Conservation (phyloP, 1,140 invertebrate species). For the Heterodera carotae region DNA sequence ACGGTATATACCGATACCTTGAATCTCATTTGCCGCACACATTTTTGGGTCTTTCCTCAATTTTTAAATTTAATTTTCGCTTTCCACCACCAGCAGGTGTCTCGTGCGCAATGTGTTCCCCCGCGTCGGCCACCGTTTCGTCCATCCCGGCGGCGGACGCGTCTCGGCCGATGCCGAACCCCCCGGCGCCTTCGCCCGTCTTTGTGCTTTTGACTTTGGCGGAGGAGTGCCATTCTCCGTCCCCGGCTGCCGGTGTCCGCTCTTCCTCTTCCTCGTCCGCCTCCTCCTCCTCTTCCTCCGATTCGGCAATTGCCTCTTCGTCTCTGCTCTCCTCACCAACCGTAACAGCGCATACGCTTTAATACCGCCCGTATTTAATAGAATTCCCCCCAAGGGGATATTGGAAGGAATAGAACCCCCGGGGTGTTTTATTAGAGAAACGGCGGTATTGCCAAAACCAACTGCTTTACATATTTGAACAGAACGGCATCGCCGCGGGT, state of each 20-base stretch:
- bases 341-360: neutral
- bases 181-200: neutral
- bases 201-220: neutral
- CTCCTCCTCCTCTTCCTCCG: slow-evolving; percentile 35
- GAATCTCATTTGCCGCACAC: no score
- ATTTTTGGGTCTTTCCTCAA: no score
- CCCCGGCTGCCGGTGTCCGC: neutral
- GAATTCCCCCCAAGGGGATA: no score
- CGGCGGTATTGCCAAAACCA: no score
- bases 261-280: slow-evolving; percentile 29
- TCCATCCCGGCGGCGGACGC: neutral
- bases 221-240: neutral
- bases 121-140: neutral
- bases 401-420: no score
- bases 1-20: no score
- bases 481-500: neutral
- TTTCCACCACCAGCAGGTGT: neutral
- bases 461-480: neutral
- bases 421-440: no score
- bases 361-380: slow-evolving; percentile 11
- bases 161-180: no score
- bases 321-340: slow-evolving; percentile 32
- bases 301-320: slow-evolving; percentile 37
- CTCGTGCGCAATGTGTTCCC: neutral
- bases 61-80: no score